phyloP scores from a whole-genome alignment of 1,140 invertebrate genomes.

The Bombus pascuorum region DNA sequence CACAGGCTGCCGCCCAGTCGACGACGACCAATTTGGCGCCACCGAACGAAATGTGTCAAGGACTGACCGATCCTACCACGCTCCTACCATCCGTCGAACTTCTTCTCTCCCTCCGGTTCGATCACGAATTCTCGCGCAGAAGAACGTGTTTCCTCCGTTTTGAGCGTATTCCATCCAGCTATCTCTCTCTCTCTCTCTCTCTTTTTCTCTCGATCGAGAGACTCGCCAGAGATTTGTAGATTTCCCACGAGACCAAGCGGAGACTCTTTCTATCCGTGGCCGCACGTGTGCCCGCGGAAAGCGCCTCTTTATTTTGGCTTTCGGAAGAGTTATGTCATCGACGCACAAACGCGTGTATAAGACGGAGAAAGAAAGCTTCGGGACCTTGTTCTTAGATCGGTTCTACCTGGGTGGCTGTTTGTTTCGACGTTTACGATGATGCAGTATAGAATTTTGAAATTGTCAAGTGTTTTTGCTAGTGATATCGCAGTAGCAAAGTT shows the following conservation, averaged over 20 bases:
- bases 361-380: not conserved
- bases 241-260: slow-evolving; percentile 41
- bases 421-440: not conserved
- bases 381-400: not conserved
- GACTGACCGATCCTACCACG: slow-evolving; percentile 65
- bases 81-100: slow-evolving; percentile 47
- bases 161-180: not conserved
- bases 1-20: slow-evolving; percentile 55
- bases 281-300: slow-evolving; percentile 28
- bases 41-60: slow-evolving; percentile 79
- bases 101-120: not conserved
- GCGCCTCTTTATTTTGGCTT: slow-evolving; percentile 35
- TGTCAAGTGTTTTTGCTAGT: not conserved
- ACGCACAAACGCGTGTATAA: too few species aligned
- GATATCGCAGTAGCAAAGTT: too few species aligned
- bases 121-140: slow-evolving; percentile 14
- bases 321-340: slow-evolving; percentile 21
- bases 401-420: not conserved
- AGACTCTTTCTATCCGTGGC: slow-evolving; percentile 27
- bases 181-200: not conserved
- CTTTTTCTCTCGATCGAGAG: not conserved
- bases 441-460: not conserved
- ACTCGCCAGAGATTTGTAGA: slow-evolving; percentile 15
- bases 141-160: slow-evolving; percentile 12
- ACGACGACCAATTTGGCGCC: slow-evolving; percentile 78